A percentile compares a stretch with the other conserved stretches of the same genome.
phyloP scores from a whole-genome alignment of 2,113 vertebrate species.

The Psophia crepitans region DNA sequence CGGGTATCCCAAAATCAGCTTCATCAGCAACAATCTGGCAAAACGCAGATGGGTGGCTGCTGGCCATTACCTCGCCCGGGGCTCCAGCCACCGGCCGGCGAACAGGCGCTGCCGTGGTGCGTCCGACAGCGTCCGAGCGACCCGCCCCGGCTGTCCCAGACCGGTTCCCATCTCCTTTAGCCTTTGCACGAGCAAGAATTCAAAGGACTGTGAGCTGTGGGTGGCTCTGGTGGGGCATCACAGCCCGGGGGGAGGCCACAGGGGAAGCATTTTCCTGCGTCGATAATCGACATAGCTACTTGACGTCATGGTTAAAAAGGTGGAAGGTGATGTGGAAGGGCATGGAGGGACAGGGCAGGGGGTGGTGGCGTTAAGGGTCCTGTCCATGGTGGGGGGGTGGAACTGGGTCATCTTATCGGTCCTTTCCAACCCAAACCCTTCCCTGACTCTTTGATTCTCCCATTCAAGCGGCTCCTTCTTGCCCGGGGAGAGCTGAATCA shows the following conservation, averaged over 20 bases:
- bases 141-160: neutral
- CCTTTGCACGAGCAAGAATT: neutral
- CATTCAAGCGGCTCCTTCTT: neutral
- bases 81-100: neutral
- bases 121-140: neutral
- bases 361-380: too few species aligned
- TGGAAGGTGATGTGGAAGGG: neutral
- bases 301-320: neutral
- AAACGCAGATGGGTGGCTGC: neutral
- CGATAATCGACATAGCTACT: fast-evolving
- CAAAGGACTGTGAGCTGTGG: neutral
- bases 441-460: neutral
- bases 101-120: too few species aligned
- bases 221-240: neutral
- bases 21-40: neutral
- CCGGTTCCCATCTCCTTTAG: neutral
- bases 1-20: neutral
- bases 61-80: neutral
- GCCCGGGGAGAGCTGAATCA: too few species aligned
- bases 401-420: fast-evolving
- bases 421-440: neutral
- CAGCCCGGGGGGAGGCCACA: neutral
- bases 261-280: neutral
- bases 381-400: neutral
- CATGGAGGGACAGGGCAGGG: too few species aligned